Evolutionary conservation across 2,113 vertebrate species (phyloP).

Genomic region (Microtus richardsoni): DNA sequence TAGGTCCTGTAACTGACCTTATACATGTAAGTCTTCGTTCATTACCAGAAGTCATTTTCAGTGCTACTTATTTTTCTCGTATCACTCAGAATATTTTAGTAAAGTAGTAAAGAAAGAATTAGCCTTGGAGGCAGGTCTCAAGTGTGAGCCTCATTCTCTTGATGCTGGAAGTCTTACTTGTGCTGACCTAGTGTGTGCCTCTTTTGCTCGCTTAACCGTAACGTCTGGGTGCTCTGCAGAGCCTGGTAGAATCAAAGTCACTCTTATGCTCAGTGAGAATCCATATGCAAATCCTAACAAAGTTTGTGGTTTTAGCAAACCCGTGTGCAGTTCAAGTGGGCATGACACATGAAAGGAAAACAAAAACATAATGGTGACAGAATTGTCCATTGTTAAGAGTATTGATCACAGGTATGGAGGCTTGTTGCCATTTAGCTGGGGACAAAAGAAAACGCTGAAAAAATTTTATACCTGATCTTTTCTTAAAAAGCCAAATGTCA

Average conservation of each 20-base stretch:
- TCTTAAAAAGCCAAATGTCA: conserved; percentile 29
- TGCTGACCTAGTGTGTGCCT: neutral
- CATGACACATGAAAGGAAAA: neutral
- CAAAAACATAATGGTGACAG: neutral
- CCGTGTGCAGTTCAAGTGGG: neutral
- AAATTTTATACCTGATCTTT: conserved; percentile 43
- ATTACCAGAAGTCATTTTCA: neutral
- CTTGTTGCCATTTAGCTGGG: neutral
- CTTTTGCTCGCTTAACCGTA: neutral
- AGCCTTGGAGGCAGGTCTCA: rapidly evolving
- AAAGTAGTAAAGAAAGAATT: neutral
- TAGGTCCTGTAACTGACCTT: neutral
- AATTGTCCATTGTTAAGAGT: neutral
- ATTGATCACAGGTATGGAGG: neutral
- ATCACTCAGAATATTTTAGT: neutral
- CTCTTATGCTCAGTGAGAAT: neutral
- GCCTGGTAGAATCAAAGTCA: neutral
- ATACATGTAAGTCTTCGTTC: neutral
- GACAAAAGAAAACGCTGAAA: neutral
- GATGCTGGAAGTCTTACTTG: neutral
- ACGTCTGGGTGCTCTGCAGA: neutral
- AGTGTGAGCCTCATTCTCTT: rapidly evolving
- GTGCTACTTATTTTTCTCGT: neutral
- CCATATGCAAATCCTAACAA: no score
- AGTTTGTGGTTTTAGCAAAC: neutral